Conservation (phyloP, 2,797 vertebrate species). For the Glossophaga mutica region DNA sequence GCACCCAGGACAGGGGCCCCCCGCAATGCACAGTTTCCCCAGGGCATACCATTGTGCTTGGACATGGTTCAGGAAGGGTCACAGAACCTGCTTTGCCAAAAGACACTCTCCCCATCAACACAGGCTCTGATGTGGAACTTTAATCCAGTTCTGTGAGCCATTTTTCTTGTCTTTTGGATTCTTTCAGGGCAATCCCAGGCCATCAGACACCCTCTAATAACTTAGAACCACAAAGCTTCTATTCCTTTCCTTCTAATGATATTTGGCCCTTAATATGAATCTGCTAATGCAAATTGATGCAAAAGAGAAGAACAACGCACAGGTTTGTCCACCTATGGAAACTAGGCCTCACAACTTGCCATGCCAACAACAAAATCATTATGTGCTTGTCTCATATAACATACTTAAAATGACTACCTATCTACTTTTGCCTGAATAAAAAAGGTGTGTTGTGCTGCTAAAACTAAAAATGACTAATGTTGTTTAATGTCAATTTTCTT, state of each 20-base stretch:
- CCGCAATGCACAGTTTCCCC: fast-evolving
- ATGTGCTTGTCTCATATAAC: background rate
- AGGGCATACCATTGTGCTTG: too few species aligned
- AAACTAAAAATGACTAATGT: background rate
- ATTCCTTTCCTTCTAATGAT: background rate
- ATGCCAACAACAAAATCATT: background rate
- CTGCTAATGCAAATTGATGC: background rate
- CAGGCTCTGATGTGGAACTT: background rate
- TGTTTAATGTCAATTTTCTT: background rate
- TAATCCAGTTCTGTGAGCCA: background rate
- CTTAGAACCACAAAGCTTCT: background rate
- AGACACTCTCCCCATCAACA: background rate
- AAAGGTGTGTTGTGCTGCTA: background rate
- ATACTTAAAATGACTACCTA: background rate
- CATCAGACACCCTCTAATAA: background rate
- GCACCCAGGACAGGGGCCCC: too few species aligned
- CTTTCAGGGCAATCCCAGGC: background rate
- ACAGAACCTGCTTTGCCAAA: background rate
- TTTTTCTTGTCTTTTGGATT: background rate
- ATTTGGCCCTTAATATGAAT: background rate
- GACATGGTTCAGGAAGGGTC: too few species aligned
- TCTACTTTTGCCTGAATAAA: background rate
- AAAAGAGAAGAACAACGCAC: background rate
- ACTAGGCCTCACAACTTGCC: background rate
- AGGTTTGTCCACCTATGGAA: background rate